Evolutionary conservation across 2,113 vertebrate species (phyloP), one percentile per base, ranked within the genome.

Genomic region (Macaca fascicularis): DNA sequence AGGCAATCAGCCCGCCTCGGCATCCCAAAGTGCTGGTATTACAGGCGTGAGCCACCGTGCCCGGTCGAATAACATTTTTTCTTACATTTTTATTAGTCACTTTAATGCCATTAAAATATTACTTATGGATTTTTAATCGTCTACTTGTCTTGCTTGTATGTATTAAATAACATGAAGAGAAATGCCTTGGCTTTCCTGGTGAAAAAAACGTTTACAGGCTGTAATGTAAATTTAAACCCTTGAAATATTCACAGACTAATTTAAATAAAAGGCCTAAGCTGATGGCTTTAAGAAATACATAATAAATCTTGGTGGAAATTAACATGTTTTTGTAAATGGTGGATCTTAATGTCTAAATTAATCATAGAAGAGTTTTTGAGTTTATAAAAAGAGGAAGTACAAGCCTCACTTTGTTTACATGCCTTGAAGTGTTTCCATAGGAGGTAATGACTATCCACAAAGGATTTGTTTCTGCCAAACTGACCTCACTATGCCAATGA

Each of bases 51-150:
- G 19, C 52, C 19, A 55, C 52, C 19, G 2, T 20, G 19, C 2
- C 52, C 6, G 19, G 52, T 19, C 52, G 17, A 20, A 55, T 55
- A 55, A 55, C 52, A 55, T 55, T 55, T 55, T 96, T 40, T 75
- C 50, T 64, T 95, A 27, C 9, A 76, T 59, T 50, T n/a, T 78
- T 76, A 76, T 76, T 55, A 82, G 57, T 75, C 78, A 76, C 14
- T 69, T 96, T 75, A 96, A 81, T 94, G 64, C 30, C 40, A 70
- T 61, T 86, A 38, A 94, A 92, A 89, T 91, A 35, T 25, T 59
- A 16, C 50, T 81, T 55, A 64, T 81, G 43, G 61, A 78, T 38
- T 93, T 79, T 93, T 95, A 87, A 72, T 76, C n/a, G 76, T 50
- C 25, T n/a, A 82, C 43, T 82, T 59, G 57, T 57, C 35, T 92